Conservation (phyloP, 2,888 invertebrate genomes). For the Drosophila glabriapex region DNA sequence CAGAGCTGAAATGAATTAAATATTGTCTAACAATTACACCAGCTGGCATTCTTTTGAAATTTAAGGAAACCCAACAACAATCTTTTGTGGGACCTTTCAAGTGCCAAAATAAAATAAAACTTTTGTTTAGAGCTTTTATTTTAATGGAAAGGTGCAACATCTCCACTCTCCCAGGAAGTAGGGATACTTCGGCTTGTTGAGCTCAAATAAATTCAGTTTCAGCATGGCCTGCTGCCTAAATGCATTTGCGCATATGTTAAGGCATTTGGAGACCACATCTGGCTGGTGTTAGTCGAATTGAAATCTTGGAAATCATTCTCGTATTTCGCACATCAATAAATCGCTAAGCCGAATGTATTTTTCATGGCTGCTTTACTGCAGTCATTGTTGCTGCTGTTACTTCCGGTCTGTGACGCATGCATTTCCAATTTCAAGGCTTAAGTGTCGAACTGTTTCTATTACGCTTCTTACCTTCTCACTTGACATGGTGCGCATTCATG, state of each 20-base stretch:
- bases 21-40: not conserved
- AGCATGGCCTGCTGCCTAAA: not conserved
- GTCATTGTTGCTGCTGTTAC: conserved; percentile 13
- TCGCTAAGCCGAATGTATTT: conserved; percentile 8
- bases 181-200: conserved; percentile 2
- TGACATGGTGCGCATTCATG: not conserved
- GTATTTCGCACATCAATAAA: conserved; percentile 45
- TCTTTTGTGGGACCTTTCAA: not conserved
- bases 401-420: conserved; percentile 30
- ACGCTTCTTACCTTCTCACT: conserved; percentile 9
- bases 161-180: not conserved
- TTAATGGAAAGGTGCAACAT: not conserved
- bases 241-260: conserved; percentile 13
- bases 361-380: conserved; percentile 1
- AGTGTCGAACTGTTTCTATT: conserved; percentile 20
- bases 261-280: conserved; percentile 10
- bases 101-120: not conserved
- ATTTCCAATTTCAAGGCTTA: conserved; percentile 18
- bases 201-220: not conserved
- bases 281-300: not conserved
- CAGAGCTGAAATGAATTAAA: not conserved
- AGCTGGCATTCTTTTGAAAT: not conserved
- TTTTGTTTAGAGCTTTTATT: not conserved
- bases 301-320: conserved; percentile 13
- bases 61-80: not conserved